phyloP scores from a whole-genome alignment of 2,113 vertebrate genomes.

The Irena cyanogastra region DNA sequence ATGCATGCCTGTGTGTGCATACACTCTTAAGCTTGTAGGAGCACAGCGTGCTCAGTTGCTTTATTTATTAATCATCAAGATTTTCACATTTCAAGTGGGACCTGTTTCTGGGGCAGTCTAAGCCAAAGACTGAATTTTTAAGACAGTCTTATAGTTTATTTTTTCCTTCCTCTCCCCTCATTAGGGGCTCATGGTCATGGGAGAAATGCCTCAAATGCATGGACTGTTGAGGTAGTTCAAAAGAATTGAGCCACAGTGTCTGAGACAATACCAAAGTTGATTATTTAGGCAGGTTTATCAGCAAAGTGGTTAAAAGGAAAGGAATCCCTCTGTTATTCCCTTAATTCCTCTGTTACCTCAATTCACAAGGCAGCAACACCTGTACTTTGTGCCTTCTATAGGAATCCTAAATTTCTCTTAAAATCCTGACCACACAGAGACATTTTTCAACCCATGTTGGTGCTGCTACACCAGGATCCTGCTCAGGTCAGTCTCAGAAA shows the following conservation, averaged over 20 bases:
- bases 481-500: background rate
- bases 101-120: background rate
- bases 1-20: background rate
- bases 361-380: background rate
- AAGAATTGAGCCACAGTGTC: slow-evolving; percentile 46
- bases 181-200: slow-evolving; percentile 48
- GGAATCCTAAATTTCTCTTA: background rate
- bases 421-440: background rate
- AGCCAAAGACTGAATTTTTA: background rate
- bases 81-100: background rate
- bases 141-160: slow-evolving; percentile 6
- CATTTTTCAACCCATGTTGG: background rate
- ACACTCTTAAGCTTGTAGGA: background rate
- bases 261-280: slow-evolving; percentile 46
- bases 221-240: slow-evolving; percentile 59
- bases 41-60: background rate
- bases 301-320: slow-evolving; percentile 43
- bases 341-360: background rate
- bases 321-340: background rate
- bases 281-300: slow-evolving; percentile 62
- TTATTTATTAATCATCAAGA: background rate
- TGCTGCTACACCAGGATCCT: background rate
- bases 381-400: background rate
- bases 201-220: slow-evolving; percentile 50
- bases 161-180: background rate